These are phyloP conservation scores for Porites lutea DNA, from an alignment of 64 coral and sea anemone genomes.

Conservation along the genomic window DNA sequence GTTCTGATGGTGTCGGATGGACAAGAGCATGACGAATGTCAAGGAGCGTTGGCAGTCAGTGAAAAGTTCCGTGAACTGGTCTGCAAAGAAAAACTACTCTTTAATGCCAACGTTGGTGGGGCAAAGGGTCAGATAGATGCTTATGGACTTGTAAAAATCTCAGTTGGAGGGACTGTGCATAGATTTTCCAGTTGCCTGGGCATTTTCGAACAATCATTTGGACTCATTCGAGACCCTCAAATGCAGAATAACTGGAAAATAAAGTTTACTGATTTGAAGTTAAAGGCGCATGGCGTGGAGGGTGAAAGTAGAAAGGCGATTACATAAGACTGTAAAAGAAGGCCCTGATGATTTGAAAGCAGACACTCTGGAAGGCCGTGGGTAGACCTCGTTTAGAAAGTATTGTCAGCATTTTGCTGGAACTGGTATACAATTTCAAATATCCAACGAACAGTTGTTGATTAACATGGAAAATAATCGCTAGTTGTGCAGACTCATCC, in stretches of 20 bases:
- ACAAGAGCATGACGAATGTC: constrained; percentile 65
- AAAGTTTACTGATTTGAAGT: constrained; percentile 91
- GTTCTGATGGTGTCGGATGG: constrained; percentile 71
- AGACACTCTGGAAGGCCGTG: too few relatives aligned
- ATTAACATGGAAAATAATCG: too few relatives aligned
- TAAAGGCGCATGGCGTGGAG: constrained; percentile 73
- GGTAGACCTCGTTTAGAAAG: too few relatives aligned
- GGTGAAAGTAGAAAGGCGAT: constrained; percentile 21
- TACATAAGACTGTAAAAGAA: not conserved
- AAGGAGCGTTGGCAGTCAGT: constrained; percentile 80
- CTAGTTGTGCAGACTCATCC: too few relatives aligned
- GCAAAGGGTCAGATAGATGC: constrained; percentile 67
- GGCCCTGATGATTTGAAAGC: too few relatives aligned
- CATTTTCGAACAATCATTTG: constrained; percentile 96
- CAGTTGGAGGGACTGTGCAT: constrained; percentile 85
- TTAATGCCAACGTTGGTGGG: constrained; percentile 77
- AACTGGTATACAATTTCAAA: too few relatives aligned
- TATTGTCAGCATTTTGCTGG: too few relatives aligned
- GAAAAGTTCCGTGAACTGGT: constrained; percentile 78
- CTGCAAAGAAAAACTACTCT: constrained; percentile 79
- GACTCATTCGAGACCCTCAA: constrained; percentile 80
- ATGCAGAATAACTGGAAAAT: constrained; percentile 97
- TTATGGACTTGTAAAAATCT: constrained; percentile 83
- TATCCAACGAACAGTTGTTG: too few relatives aligned
- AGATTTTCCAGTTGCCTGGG: constrained; percentile 84